Base-by-base conservation (phyloP, 1,140 invertebrate genomes). In the Conopomorpha cramerella region DNA sequence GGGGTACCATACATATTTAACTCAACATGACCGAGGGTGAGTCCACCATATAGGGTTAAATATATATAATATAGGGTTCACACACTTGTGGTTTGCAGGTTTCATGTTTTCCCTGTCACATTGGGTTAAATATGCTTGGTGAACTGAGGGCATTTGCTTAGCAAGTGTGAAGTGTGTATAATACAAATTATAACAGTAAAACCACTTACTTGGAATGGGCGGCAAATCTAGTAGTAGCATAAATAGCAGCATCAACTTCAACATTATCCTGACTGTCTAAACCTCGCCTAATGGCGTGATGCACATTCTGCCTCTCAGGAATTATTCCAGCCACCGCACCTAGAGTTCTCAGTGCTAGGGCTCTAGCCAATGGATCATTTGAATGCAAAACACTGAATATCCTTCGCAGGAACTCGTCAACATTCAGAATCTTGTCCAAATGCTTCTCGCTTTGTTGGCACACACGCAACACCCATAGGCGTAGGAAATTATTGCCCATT, bases 301-400 rank as follows among this genome's bases (percentile, higher is more conserved):
- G 96, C 2, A 98, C 93, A 76, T 94, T 92, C 58, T 95, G 93
- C 46, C 90, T 84, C 73, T 98, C 94, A 3, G 93, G 88, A 47
- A 98, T 96, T 26, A 98, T 93, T 13, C 88, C 86, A 2, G 95
- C 93, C 23, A 98, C 89, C 39, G 92, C 93, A 1, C 94, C 95
- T 16, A 98, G 78, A 0, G 93, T 95, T 49, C 92, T 82, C 11
- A 99, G 64, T 0, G 94, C 95, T 0, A 98, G 74, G 1, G 94
- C 92, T 55, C 95, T 82, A 0, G 95, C 95, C 18, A 98, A 88
- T 0, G 95, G 94, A 79, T 99, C 95, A 77, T 99, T 99, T 2
- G 94, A 95, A 67, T 98, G 93, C 56, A 95, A 92, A 1, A 99
- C 96, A 64, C 91, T 90, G 57, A 91, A 96, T n/a, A 98, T 89